Evolutionary conservation across 2,888 invertebrate species (phyloP), one percentile per base, ranked within the genome.

Genomic region (Nesidiocoris tenuis): DNA sequence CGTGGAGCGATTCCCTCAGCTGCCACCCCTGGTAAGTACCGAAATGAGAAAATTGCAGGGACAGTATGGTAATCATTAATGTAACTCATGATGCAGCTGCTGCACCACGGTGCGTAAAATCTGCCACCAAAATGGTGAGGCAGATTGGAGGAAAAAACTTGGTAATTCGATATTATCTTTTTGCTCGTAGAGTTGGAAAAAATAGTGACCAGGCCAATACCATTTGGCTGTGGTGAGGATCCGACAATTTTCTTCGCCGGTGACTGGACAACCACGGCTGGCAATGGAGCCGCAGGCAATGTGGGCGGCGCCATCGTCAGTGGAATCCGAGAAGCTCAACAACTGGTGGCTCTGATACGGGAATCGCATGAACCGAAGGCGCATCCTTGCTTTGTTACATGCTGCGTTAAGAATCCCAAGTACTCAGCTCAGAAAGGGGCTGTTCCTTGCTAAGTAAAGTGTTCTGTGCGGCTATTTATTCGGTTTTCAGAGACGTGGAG

Each of bases 191-290:
- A 59, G 5, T 22, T 63, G 16, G 67, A 75, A 17, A 67, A 75
- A 67, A 39, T 39, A 39, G 19, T 75, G 59, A 24, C 23, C 39
- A 55, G 25, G 17, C 75, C 75, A n/a, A 39, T 5, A 82, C 83
- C 78, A 81, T 80, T 72, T 82, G 82, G 56, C 5, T 74, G 75
- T 19, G 75, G 24, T 1, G 57, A 55, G n/a, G 75, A 64, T 63
- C 79, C 65, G 71, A 72, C 19, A 88, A 90, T 0, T 12, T 75
- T 63, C 56, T 78, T 78, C 66, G 78, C 76, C 22, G 78, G 78
- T 5, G 78, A 78, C 64, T n/a, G n/a, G n/a, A n/a, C n/a, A n/a
- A 66, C 75, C 2, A 77, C 78, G 24, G 68, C 71, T 9, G 67
- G 71, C 5, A 71, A 24, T 17, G n/a, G n/a, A n/a, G 55, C 56